phyloP scores from a whole-genome alignment of 2,888 invertebrate genomes.

The Lapara coniferarum region DNA sequence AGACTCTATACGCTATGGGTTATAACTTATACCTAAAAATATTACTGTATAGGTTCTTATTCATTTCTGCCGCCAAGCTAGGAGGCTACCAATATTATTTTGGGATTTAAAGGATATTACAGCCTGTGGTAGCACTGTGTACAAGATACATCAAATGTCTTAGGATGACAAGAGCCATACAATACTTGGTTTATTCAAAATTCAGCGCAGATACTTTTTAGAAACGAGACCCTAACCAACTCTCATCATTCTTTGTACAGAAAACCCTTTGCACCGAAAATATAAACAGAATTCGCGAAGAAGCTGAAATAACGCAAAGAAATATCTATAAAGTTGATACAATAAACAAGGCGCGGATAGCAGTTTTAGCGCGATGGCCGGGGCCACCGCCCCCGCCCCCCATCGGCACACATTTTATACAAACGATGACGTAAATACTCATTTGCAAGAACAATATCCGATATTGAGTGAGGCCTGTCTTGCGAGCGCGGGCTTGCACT shows the following conservation, averaged over 20 bases:
- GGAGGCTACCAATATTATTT: too few species aligned
- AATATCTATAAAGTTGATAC: conserved; percentile 41
- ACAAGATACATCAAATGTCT: too few species aligned
- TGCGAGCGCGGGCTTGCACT: conserved; percentile 49
- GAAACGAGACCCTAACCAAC: too few species aligned
- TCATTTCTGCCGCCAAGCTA: too few species aligned
- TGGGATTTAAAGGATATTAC: too few species aligned
- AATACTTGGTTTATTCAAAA: too few species aligned
- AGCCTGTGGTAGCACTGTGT: too few species aligned
- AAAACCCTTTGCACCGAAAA: conserved; percentile 20
- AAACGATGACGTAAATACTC: conserved; percentile 82
- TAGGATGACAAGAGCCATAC: too few species aligned
- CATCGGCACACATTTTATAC: conserved; percentile 73
- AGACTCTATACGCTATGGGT: too few species aligned
- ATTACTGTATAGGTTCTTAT: too few species aligned
- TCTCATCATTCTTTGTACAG: background rate
- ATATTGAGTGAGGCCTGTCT: conserved; percentile 83
- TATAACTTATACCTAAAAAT: too few species aligned
- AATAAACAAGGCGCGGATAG: conserved; percentile 47
- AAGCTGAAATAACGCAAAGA: conserved; percentile 51
- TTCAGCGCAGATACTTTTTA: too few species aligned
- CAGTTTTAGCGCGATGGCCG: conserved; percentile 34
- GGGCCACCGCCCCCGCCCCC: conserved; percentile 44
- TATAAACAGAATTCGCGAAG: conserved; percentile 47
- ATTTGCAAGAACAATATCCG: conserved; percentile 83